Evolutionary conservation across 2,888 invertebrate species (phyloP).

Genomic region (Schizaphis graminum): DNA sequence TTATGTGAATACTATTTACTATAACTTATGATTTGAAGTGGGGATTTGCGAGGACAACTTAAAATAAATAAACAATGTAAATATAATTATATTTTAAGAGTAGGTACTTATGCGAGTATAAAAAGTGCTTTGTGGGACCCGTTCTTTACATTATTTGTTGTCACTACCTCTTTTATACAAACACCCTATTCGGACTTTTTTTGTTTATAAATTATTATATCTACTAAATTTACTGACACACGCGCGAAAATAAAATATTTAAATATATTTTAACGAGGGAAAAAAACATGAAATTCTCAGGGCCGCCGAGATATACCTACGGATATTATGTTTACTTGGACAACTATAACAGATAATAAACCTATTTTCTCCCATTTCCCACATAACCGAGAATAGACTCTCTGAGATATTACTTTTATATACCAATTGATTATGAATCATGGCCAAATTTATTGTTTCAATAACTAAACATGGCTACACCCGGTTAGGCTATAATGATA

Average conservation of each 20-base stretch:
- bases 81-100: not conserved
- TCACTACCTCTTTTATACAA: not conserved
- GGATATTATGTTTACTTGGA: not conserved
- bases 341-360: not conserved
- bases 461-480: not conserved
- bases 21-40: not conserved
- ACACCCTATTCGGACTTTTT: not conserved
- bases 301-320: not conserved
- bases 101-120: not conserved
- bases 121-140: not conserved
- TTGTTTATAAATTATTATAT: not conserved
- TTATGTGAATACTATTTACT: not conserved
- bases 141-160: not conserved
- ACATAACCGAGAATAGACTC: not conserved
- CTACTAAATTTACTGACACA: not conserved
- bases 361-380: not conserved
- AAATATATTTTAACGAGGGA: not conserved
- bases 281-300: not conserved
- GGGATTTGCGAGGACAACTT: not conserved
- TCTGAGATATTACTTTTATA: not conserved
- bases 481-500: not conserved
- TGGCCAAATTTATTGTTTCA: not conserved
- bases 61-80: not conserved
- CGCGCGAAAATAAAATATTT: not conserved
- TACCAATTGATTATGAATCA: not conserved